phyloP scores from a whole-genome alignment of 2,888 invertebrate species.

The Watsonalla binaria region DNA sequence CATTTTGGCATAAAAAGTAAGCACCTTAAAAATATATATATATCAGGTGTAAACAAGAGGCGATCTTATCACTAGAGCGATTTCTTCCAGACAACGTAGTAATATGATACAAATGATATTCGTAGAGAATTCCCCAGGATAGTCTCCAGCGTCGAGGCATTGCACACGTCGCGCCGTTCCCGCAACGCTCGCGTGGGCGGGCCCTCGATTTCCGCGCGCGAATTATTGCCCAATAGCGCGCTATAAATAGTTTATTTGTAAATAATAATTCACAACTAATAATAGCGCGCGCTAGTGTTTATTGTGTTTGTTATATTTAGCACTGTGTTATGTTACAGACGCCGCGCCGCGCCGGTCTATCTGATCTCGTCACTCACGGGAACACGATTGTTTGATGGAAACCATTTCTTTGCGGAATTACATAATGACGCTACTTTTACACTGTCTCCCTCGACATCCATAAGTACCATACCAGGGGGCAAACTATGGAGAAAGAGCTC shows the following conservation, averaged over 20 bases:
- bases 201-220: slow-evolving; percentile 52
- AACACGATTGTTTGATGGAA: too few relatives aligned
- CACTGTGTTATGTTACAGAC: not conserved
- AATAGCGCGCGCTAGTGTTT: not conserved
- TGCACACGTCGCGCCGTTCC: slow-evolving; percentile 51
- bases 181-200: slow-evolving; percentile 49
- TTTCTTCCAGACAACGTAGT: too few relatives aligned
- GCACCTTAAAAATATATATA: not conserved
- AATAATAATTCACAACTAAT: slow-evolving; percentile 33
- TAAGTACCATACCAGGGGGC: too few relatives aligned
- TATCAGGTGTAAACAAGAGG: not conserved
- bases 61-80: too few relatives aligned
- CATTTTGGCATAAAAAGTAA: too few relatives aligned
- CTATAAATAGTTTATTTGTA: slow-evolving; percentile 46
- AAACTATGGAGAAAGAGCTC: too few relatives aligned
- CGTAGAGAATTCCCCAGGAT: not conserved
- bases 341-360: not conserved
- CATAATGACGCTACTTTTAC: too few relatives aligned
- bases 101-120: too few relatives aligned
- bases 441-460: too few relatives aligned
- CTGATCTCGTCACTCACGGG: too few relatives aligned
- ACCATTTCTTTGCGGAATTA: too few relatives aligned
- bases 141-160: not conserved
- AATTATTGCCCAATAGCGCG: slow-evolving; percentile 54
- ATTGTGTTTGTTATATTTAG: not conserved